These are phyloP conservation scores for Drosophila meridionalis DNA, from an alignment of 2,888 invertebrate species.

Conservation along the genomic window DNA sequence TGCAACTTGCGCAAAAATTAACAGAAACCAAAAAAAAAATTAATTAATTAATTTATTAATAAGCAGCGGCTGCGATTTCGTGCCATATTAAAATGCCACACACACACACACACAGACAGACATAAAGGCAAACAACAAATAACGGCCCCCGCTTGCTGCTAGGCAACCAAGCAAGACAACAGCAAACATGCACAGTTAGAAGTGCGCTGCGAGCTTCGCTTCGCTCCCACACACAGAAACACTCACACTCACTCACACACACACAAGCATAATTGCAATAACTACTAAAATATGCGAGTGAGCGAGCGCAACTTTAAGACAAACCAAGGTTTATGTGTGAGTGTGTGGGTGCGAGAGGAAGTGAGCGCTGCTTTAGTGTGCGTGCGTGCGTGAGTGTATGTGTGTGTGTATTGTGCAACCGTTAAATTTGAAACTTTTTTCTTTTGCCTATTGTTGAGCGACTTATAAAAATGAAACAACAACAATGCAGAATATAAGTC, in stretches of 20 bases:
- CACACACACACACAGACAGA: background rate
- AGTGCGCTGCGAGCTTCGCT: conserved; percentile 48
- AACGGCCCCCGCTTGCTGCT: conserved; percentile 50
- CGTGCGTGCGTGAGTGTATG: conserved; percentile 15
- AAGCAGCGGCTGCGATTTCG: conserved; percentile 60
- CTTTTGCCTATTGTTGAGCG: conserved; percentile 61
- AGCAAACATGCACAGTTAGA: conserved; percentile 54
- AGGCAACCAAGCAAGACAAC: conserved; percentile 67
- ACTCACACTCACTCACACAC: conserved; percentile 38
- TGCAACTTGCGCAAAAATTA: conserved; percentile 62
- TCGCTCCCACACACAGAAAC: conserved; percentile 51
- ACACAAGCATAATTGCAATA: conserved; percentile 51
- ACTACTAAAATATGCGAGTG: conserved; percentile 33
- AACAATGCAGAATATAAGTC: conserved; percentile 58
- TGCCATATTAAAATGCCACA: conserved; percentile 59
- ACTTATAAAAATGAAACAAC: conserved; percentile 33
- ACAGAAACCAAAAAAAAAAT: conserved; percentile 40
- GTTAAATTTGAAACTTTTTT: conserved; percentile 39
- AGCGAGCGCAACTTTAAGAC: conserved; percentile 35
- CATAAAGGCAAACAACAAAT: conserved; percentile 1
- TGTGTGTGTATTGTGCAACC: conserved; percentile 29
- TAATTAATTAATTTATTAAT: conserved; percentile 75
- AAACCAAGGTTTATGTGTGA: conserved; percentile 16
- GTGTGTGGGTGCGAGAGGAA: conserved; percentile 46
- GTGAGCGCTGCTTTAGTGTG: conserved; percentile 35